Evolutionary conservation across 1,140 invertebrate species (phyloP), one percentile per base, ranked within the genome.

Genomic region (Steinernema khuongi): DNA sequence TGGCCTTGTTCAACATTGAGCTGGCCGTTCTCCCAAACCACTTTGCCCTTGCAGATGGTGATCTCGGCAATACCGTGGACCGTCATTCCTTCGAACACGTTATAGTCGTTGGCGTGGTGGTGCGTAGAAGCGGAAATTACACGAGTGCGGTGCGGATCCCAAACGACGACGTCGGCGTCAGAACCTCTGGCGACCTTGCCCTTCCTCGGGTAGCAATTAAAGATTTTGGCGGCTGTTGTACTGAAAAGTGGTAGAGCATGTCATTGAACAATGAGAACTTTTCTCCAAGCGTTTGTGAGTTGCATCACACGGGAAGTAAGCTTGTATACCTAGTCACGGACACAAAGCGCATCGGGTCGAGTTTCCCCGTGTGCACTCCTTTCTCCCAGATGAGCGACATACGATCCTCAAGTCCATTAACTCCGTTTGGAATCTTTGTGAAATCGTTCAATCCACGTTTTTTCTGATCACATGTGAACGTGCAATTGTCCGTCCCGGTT

Each of bases 361-460:
- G 91, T 74, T 94, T 90, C 19, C 90, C 96, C 19, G 90, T 88
- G 43, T 88, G 79, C 41, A 79, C 77, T 30, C 77, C 77, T 83
- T 94, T 96, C 85, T 98, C 94, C 97, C 97, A 99, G 19, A 99
- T 89, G 7, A 99, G 88, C 0, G 93, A 92, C 94, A 99, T 94
- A 70, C 97, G 89, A 85, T 99, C 96, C 84, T 97, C 94, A 0
- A 97, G 92, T 1, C 96, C 97, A 86, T 99, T 99, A 0, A 99
- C 94, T 0, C 97, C 97, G 84, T 96, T 97, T 4, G 96, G 97
- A 80, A 99, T 99, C 87, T 94, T 96, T 0, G 92, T 90, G 85
- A 99, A 99, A 86, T 99, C 91, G 71, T 90, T 89, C 80, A 91
- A 90, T 0, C 96, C 96, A 0, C 92, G 67, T 19, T 90, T 91